phyloP scores from a whole-genome alignment of 2,888 invertebrate species.

The Latrodectus hesperus region DNA sequence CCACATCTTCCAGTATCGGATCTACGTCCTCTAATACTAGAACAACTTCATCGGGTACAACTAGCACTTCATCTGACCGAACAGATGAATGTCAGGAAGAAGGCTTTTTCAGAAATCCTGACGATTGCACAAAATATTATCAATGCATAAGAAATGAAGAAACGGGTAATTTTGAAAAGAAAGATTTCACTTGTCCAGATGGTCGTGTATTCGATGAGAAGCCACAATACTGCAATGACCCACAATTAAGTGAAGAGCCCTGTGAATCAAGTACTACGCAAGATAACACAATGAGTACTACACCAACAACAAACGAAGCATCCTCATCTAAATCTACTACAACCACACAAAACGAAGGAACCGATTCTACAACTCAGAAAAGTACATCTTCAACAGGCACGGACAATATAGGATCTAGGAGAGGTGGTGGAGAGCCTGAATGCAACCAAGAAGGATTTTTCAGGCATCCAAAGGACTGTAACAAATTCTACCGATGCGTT shows the following conservation, averaged over 20 bases:
- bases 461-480: constrained; percentile 70
- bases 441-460: constrained; percentile 70
- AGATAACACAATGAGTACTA: background rate
- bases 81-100: constrained; percentile 66
- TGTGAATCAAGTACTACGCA: constrained; percentile 46
- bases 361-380: background rate
- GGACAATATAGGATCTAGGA: background rate
- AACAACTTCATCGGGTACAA: background rate
- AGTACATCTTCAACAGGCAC: background rate
- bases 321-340: background rate
- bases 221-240: constrained; percentile 50
- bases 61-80: background rate
- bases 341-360: background rate
- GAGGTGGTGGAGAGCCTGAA: constrained; percentile 16
- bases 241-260: constrained; percentile 58
- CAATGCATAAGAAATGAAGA: constrained; percentile 44
- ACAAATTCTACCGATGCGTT: constrained; percentile 71
- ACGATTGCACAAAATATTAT: constrained; percentile 57
- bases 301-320: background rate
- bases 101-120: constrained; percentile 66
- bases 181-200: constrained; percentile 44
- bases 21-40: background rate
- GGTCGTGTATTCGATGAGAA: constrained; percentile 61
- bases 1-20: constrained; percentile 12
- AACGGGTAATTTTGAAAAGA: constrained; percentile 33